phyloP scores from a whole-genome alignment of 1,140 invertebrate genomes.

The Drosophila novamexicana region DNA sequence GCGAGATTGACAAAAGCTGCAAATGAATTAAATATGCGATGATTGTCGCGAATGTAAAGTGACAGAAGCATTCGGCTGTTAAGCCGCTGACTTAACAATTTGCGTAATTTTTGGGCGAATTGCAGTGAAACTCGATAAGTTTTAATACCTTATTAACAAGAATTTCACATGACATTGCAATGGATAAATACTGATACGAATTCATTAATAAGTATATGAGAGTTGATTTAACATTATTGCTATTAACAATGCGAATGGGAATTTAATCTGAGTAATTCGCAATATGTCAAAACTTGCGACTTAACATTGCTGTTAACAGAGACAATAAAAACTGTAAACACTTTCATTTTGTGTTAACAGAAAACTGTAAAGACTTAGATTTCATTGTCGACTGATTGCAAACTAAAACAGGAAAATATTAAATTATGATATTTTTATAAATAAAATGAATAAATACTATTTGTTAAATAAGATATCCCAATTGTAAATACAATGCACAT shows the following conservation, averaged over 20 bases:
- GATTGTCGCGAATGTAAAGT: conserved; percentile 2
- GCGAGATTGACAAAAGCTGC: conserved; percentile 9
- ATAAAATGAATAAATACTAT: not conserved
- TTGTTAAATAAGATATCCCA: not conserved
- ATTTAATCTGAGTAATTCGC: no score
- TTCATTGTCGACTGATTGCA: no score
- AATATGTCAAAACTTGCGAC: no score
- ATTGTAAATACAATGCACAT: not conserved
- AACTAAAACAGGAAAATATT: no score
- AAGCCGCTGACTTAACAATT: conserved; percentile 3
- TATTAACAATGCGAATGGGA: not conserved
- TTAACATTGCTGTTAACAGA: not conserved
- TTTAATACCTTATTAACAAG: not conserved
- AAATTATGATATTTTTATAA: no score
- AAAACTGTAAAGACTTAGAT: no score
- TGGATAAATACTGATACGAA: not conserved
- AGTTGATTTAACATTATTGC: not conserved
- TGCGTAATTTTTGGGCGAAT: not conserved
- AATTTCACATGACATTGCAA: not conserved
- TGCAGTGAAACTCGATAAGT: not conserved
- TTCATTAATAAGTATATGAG: not conserved
- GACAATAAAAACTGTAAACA: not conserved
- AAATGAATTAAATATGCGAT: conserved; percentile 17
- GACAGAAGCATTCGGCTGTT: not conserved
- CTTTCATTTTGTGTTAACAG: not conserved